These are phyloP conservation scores for Pristionchus fissidentatus DNA, from an alignment of 2,888 invertebrate species.

Conservation along the genomic window DNA sequence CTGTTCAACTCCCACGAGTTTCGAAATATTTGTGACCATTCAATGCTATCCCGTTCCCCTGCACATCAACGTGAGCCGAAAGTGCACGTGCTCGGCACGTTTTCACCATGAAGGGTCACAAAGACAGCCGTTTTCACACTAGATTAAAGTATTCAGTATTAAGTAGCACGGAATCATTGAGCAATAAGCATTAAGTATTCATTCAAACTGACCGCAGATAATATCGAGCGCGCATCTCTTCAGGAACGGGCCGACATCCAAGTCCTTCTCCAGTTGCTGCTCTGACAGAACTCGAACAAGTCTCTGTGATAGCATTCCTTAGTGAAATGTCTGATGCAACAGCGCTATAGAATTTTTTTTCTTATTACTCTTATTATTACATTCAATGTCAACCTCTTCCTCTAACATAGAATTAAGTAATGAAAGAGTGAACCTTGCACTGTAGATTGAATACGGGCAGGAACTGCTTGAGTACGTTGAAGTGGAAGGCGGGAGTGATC, in stretches of 20 bases:
- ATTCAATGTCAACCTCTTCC: too few species aligned
- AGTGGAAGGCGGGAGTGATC: conserved; percentile 79
- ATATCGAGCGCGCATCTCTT: conserved; percentile 46
- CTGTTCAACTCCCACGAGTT: too few species aligned
- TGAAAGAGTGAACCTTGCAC: conserved; percentile 53
- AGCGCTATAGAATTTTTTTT: not conserved
- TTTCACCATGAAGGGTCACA: too few species aligned
- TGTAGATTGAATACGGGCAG: conserved; percentile 64
- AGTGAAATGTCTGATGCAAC: too few species aligned
- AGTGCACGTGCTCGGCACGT: too few species aligned
- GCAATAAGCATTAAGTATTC: not conserved
- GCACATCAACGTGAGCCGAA: too few species aligned
- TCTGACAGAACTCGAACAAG: not conserved
- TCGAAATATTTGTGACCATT: too few species aligned
- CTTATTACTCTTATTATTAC: not conserved
- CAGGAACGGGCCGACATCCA: conserved; percentile 20
- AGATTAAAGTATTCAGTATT: too few species aligned
- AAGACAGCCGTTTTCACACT: too few species aligned
- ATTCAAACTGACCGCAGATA: conserved; percentile 15
- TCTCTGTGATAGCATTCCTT: conserved; percentile 11
- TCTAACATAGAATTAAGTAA: not conserved
- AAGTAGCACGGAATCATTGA: not conserved
- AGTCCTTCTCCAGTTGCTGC: not conserved
- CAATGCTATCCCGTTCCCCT: too few species aligned
- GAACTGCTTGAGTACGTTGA: conserved; percentile 78